Conservation (phyloP, 1,140 invertebrate genomes). For the Rhyacophila brunnea region DNA sequence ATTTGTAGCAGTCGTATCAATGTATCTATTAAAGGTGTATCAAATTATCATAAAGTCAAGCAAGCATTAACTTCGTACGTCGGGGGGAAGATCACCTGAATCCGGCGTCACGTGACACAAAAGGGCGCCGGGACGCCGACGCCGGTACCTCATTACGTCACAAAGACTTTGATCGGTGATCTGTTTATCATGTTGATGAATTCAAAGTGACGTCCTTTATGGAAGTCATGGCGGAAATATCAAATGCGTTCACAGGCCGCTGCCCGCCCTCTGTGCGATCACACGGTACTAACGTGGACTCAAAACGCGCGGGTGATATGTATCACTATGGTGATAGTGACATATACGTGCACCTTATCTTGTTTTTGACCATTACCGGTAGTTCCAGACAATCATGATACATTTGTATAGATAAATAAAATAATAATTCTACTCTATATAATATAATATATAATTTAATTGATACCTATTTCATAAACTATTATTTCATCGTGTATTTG, state of each 20-base stretch:
- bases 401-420: too few species aligned
- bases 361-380: too few species aligned
- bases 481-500: too few species aligned
- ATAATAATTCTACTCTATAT: too few species aligned
- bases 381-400: too few species aligned
- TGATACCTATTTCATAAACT: too few species aligned
- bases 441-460: too few species aligned
- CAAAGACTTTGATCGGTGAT: conserved; percentile 35
- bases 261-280: conserved; percentile 5
- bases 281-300: not conserved
- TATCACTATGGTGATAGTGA: conserved; percentile 8
- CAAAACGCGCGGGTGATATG: conserved; percentile 1
- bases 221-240: conserved; percentile 30
- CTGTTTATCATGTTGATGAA: conserved; percentile 36
- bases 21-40: too few species aligned
- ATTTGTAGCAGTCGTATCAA: too few species aligned
- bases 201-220: conserved; percentile 36
- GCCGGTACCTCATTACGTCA: conserved; percentile 2
- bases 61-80: too few species aligned
- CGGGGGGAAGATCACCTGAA: too few species aligned
- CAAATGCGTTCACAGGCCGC: conserved; percentile 18
- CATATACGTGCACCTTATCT: not conserved
- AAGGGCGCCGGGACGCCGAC: conserved; percentile 4
- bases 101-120: not conserved
- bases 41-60: too few species aligned